Base-by-base conservation (phyloP, 2,888 invertebrate genomes). In the Chirona hameri region DNA sequence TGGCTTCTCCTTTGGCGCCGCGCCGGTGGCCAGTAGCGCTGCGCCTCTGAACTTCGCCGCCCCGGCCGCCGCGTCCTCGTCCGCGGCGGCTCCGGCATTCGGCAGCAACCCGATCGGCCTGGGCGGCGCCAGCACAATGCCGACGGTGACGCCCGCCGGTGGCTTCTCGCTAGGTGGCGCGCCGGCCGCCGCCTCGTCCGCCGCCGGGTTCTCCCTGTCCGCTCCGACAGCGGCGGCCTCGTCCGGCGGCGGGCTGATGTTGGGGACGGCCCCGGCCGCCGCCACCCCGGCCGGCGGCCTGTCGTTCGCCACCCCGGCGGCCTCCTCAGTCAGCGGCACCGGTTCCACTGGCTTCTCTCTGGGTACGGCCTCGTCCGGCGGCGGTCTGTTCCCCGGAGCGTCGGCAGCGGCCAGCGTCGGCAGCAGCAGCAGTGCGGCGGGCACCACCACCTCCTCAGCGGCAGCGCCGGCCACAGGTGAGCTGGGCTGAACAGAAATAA, bases 171-270 rank as follows among this genome's bases (percentile, higher is more conserved):
- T 24, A 24, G 57, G 55, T 79, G 46, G 46, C 10, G 14, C 72
- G 29, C 4, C 81, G 12, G 79, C 31, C 27, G 82, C 76, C 55
- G 46, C 81, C 10, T 80, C 83, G 31, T 29, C 83, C 15, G 21
- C 83, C 15, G n/a, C 82, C 27, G 72, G 69, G 4, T 69, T 69
- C 29, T 27, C 29, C 29, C 27, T 69, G 69, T 0, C 27, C 2
- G 24, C 84, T 27, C 46, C 83, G 14, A 39, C 82, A 52, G 80
- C 85, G 52, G 72, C 84, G 39, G 72, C 84, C 72, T 65, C 82
- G 3, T 82, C 84, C 52, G 72, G 9, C 15, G 39, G 31, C 31
- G 76, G 39, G 2, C 39, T 65, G 10, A 27, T 27, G 65, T 27
- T 65, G n/a, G 65, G 65, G 10, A 12, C 65, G 65, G n/a, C 65